A percentile compares a stretch with the other conserved stretches of the same genome.
These are phyloP conservation scores for Hemicordylus capensis DNA, from an alignment of 2,113 vertebrate genomes.

Conservation along the genomic window DNA sequence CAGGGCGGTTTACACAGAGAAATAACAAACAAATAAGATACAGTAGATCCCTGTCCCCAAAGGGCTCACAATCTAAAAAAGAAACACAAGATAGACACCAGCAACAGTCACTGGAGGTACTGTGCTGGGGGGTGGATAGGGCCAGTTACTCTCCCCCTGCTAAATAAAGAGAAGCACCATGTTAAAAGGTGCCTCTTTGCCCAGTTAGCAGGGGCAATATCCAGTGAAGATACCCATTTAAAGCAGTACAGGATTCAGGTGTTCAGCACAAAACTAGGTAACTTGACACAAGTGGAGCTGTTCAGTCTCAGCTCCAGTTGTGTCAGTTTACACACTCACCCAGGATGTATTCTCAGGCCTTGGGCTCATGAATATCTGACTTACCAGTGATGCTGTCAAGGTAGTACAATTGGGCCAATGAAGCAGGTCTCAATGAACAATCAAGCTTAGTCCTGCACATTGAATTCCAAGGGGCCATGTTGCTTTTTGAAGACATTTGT, in stretches of 20 bases:
- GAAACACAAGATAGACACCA: too few relatives aligned
- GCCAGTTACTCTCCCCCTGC: too few relatives aligned
- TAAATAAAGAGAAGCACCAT: too few relatives aligned
- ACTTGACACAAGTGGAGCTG: neutral
- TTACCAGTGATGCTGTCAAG: neutral
- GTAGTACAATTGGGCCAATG: neutral
- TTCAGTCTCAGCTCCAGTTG: too few relatives aligned
- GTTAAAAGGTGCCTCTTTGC: too few relatives aligned
- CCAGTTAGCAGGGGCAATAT: too few relatives aligned
- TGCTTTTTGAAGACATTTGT: neutral
- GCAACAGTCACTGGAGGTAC: too few relatives aligned
- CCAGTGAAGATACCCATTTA: neutral
- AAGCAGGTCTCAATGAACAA: neutral
- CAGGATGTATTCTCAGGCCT: neutral
- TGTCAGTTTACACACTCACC: neutral
- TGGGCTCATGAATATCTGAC: neutral
- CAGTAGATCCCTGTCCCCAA: too few relatives aligned
- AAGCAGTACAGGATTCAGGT: neutral
- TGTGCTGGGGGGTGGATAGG: too few relatives aligned
- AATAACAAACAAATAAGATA: too few relatives aligned
- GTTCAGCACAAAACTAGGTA: neutral
- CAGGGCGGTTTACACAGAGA: too few relatives aligned
- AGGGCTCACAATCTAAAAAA: too few relatives aligned
- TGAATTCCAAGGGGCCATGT: conserved; percentile 19
- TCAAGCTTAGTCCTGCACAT: neutral